Evolutionary conservation across 2,888 invertebrate genomes (phyloP), one percentile per base, ranked within the genome.

Genomic region (Hemaris fuciformis): DNA sequence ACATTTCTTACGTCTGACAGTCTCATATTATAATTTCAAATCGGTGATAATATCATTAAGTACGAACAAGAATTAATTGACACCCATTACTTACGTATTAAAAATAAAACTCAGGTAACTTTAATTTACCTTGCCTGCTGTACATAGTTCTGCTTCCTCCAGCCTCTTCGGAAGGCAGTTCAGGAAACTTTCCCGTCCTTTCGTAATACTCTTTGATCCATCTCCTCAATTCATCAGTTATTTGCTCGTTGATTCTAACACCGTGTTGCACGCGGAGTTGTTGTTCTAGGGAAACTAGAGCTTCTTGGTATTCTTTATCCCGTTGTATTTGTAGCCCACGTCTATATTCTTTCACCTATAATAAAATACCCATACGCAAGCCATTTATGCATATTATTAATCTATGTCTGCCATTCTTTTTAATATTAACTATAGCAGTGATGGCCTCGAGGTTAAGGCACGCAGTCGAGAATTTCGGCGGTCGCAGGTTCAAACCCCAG

Each of bases 151-250:
- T 93, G 0, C 98, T 98, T 0, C 98, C 98, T 6, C 98, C 98
- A 72, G 96, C 95, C 77, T 99, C 98, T 67, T 96, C 97, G 2
- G 97, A 96, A 0, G 99, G 99, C 74, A 98, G 95, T 71, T 98
- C 98, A 0, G 99, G 99, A 76, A 99, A 95, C 78, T 96, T 96
- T 25, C 96, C 97, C 4, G 97, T 96, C 74, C 96, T 95, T 42
- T 96, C 94, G 83, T 96, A 96, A 79, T 96, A 97, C 71, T 96
- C 96, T 68, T 95, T 94, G 66, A 98, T 95, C 98, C 98, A 98
- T 64, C 95, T 94, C 65, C 98, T 93, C 23, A 99, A 94, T 89
- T 98, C 97, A 76, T 96, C 96, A 67, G 96, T 95, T 74, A 99
- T 96, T 70, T 96, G 96, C 79, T 99, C 98, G 77, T 96, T 96